Evolutionary conservation across 2,888 invertebrate genomes (phyloP).

Genomic region (Eristalis pertinax): DNA sequence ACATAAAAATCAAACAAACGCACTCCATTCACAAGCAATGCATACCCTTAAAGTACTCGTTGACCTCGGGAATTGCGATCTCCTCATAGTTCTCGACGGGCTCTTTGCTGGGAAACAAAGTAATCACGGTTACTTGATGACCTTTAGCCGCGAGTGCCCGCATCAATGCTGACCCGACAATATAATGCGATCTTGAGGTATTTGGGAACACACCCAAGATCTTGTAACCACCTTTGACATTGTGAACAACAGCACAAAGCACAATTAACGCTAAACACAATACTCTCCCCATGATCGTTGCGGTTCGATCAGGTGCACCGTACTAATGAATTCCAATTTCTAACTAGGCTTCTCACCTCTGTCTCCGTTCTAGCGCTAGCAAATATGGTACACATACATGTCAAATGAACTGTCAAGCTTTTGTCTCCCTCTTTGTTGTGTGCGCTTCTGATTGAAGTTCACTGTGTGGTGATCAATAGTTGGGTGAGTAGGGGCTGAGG

Average conservation of each 20-base stretch:
- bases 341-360: neutral
- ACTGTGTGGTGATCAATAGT: neutral
- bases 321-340: slow-evolving; percentile 4
- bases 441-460: neutral
- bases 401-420: neutral
- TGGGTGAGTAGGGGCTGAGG: neutral
- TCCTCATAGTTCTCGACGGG: slow-evolving; percentile 29
- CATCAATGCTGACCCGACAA: slow-evolving; percentile 39
- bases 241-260: neutral
- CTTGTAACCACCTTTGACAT: slow-evolving; percentile 7
- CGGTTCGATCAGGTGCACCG: neutral
- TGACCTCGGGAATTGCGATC: slow-evolving; percentile 32
- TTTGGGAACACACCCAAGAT: slow-evolving; percentile 52
- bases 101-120: slow-evolving; percentile 28
- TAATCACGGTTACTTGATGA: slow-evolving; percentile 46
- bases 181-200: slow-evolving; percentile 42
- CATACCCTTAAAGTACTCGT: slow-evolving; percentile 44
- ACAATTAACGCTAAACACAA: neutral
- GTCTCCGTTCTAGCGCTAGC: neutral
- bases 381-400: neutral
- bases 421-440: neutral
- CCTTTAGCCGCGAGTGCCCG: slow-evolving; percentile 32
- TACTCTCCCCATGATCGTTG: slow-evolving; percentile 16
- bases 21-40: neutral
- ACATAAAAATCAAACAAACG: neutral